Conservation (phyloP, 2,888 invertebrate genomes). For the Endomychus coccineus region DNA sequence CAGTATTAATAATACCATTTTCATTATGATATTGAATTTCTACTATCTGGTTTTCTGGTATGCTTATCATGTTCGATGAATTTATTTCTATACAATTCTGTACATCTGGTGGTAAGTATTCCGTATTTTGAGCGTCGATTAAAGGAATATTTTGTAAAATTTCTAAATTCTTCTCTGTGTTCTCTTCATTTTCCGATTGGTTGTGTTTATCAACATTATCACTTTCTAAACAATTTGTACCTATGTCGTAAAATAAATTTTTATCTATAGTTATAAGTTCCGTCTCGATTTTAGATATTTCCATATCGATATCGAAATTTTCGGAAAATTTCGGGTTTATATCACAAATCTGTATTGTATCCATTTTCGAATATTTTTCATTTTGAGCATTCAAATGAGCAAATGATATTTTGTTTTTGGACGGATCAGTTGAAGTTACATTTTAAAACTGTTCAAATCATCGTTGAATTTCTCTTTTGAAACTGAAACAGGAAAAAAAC, state of each 20-base stretch:
- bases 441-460: too few species aligned
- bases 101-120: conserved; percentile 29
- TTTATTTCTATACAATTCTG: conserved; percentile 35
- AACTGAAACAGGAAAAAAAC: too few species aligned
- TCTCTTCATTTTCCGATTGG: not conserved
- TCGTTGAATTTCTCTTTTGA: too few species aligned
- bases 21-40: conserved; percentile 39
- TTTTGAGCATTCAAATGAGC: conserved; percentile 25
- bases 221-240: conserved; percentile 13
- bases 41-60: conserved; percentile 36
- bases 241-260: conserved; percentile 18
- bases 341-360: conserved; percentile 21
- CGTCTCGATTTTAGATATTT: conserved; percentile 23
- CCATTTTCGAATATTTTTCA: conserved; percentile 26
- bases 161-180: conserved; percentile 7
- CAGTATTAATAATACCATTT: conserved; percentile 36
- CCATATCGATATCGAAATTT: conserved; percentile 8
- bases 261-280: conserved; percentile 28
- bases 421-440: conserved; percentile 14
- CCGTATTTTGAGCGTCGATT: conserved; percentile 22
- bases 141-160: conserved; percentile 16
- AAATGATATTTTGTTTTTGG: conserved; percentile 15
- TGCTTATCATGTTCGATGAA: conserved; percentile 32
- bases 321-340: conserved; percentile 11
- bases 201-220: conserved; percentile 8